Evolutionary conservation across 2,888 invertebrate species (phyloP).

Genomic region (Cloeon dipterum): DNA sequence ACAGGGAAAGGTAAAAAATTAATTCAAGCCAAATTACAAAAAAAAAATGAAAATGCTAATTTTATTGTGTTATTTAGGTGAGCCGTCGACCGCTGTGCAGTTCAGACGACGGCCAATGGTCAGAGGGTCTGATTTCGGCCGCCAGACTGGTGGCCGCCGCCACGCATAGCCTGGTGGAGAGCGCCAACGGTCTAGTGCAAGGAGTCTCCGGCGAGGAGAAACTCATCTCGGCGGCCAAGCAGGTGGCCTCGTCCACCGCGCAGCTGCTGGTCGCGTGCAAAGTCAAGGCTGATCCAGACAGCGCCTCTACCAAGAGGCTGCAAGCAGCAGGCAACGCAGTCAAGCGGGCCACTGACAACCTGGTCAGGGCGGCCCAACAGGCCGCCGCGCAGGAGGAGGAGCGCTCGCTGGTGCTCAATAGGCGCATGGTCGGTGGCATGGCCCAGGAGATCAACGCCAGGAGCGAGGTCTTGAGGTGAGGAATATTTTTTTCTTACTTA

Average conservation of each 20-base stretch:
- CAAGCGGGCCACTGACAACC: conserved; percentile 89
- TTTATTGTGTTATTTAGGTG: conserved; percentile 16
- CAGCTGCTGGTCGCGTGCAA: conserved; percentile 95
- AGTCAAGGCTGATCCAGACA: conserved; percentile 93
- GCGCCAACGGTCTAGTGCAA: conserved; percentile 89
- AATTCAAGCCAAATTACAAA: not conserved
- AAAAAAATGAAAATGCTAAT: not conserved
- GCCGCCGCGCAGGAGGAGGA: conserved; percentile 85
- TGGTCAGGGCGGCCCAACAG: conserved; percentile 83
- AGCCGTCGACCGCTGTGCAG: conserved; percentile 58
- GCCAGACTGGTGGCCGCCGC: conserved; percentile 92
- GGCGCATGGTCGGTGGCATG: conserved; percentile 88
- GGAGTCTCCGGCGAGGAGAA: conserved; percentile 85
- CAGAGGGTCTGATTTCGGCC: conserved; percentile 87
- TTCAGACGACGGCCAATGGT: conserved; percentile 95
- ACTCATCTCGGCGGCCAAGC: conserved; percentile 85
- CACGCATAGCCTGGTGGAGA: conserved; percentile 91
- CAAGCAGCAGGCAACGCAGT: conserved; percentile 87
- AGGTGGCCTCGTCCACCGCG: conserved; percentile 92
- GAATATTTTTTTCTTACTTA: too few relatives aligned
- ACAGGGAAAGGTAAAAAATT: conserved; percentile 47
- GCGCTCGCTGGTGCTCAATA: conserved; percentile 68
- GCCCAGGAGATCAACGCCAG: conserved; percentile 87
- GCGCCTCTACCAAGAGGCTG: conserved; percentile 75
- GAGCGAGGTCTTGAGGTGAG: conserved; percentile 74